Evolutionary conservation across 2,888 invertebrate genomes (phyloP).

Genomic region (Melieria crassipennis): DNA sequence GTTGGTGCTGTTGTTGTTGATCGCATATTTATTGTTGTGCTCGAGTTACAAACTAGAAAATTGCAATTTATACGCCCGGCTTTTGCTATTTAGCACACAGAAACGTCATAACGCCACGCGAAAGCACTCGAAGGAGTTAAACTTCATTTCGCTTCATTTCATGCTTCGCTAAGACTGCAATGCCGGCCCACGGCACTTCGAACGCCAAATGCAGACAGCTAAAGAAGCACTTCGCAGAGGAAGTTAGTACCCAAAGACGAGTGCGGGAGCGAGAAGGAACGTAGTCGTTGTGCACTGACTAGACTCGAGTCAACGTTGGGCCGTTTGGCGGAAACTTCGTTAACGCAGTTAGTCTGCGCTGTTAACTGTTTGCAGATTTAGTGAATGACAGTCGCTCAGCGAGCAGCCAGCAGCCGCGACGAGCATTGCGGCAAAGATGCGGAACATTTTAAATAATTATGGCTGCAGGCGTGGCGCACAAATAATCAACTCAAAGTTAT

Average conservation of each 20-base stretch:
- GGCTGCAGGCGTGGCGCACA: too few relatives aligned
- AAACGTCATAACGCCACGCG: not conserved
- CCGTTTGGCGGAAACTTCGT: slow-evolving; percentile 18
- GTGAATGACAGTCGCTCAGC: too few relatives aligned
- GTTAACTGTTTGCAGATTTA: too few relatives aligned
- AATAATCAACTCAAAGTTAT: too few relatives aligned
- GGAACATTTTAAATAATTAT: too few relatives aligned
- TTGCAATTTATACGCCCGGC: slow-evolving; percentile 19
- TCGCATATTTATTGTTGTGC: slow-evolving; percentile 3
- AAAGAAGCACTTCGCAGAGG: too few relatives aligned
- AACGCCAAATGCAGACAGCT: too few relatives aligned
- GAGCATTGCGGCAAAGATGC: too few relatives aligned
- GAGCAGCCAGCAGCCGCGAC: too few relatives aligned
- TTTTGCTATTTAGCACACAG: slow-evolving; percentile 6
- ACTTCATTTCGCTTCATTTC: slow-evolving; percentile 26
- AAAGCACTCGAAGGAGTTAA: not conserved
- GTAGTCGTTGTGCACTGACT: not conserved
- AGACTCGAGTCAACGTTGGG: slow-evolving; percentile 7
- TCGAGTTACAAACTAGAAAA: slow-evolving; percentile 25
- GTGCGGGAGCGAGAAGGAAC: too few relatives aligned
- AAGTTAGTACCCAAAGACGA: too few relatives aligned
- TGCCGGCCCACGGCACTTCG: not conserved
- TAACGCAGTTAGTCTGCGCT: slow-evolving; percentile 16
- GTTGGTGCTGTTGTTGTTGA: slow-evolving; percentile 5
- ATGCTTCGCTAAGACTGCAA: slow-evolving; percentile 19